phyloP scores from a whole-genome alignment of 2,113 vertebrate genomes.

The Scartelaos histophorus region DNA sequence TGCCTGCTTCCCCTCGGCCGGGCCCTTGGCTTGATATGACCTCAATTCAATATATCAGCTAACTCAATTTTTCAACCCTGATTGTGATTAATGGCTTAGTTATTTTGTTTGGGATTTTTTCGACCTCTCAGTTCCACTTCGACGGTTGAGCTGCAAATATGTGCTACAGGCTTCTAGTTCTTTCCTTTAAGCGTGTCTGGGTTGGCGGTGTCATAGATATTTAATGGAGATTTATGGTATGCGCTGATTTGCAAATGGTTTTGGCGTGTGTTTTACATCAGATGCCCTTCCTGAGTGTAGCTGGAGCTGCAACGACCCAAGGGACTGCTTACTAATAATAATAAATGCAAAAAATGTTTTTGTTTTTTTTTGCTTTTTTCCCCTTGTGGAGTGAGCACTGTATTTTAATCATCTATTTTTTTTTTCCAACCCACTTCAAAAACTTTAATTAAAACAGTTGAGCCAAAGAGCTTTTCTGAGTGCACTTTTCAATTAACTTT shows the following conservation, averaged over 20 bases:
- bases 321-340: not conserved
- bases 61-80: conserved; percentile 8
- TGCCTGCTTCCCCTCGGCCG: conserved; percentile 19
- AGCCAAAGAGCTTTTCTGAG: not conserved
- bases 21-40: conserved; percentile 5
- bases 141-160: not conserved
- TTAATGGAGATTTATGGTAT: not conserved
- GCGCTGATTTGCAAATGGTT: not conserved
- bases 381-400: not conserved
- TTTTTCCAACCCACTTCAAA: not conserved
- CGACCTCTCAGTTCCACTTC: conserved; percentile 1
- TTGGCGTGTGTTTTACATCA: not conserved
- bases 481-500: not conserved
- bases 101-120: conserved; percentile 6
- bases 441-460: not conserved
- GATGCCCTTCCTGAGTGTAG: not conserved
- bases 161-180: not conserved
- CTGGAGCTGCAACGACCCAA: not conserved
- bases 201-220: not conserved
- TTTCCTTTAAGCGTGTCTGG: not conserved
- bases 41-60: conserved; percentile 10
- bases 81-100: conserved; percentile 12
- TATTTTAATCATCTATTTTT: not conserved
- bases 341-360: not conserved
- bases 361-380: not conserved